Evolutionary conservation across 2,113 vertebrate species (phyloP).

Genomic region (Electrona antarctica): DNA sequence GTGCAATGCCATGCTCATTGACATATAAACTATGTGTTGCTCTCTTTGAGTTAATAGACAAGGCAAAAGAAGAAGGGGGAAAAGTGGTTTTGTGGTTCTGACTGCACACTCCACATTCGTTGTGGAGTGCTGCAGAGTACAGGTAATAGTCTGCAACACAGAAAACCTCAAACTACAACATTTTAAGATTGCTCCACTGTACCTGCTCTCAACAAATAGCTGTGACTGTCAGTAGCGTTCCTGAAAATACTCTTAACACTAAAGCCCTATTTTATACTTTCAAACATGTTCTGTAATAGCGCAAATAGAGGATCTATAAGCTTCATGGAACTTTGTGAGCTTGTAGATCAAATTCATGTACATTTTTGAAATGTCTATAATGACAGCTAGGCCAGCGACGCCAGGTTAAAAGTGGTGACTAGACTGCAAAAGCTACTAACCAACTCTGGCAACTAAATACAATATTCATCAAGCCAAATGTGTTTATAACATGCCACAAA

Average conservation of each 20-base stretch:
- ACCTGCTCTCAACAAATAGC: conserved; percentile 38
- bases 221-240: conserved; percentile 11
- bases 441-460: too few relatives aligned
- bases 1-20: conserved; percentile 44
- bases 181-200: conserved; percentile 28
- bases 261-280: neutral
- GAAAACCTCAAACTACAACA: conserved; percentile 63
- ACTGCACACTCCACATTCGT: conserved; percentile 37
- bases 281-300: conserved; percentile 17
- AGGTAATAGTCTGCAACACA: conserved; percentile 47
- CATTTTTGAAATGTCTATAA: too few relatives aligned
- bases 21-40: conserved; percentile 54
- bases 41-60: conserved; percentile 45
- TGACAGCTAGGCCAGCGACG: too few relatives aligned
- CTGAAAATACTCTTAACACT: neutral
- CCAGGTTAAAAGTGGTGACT: too few relatives aligned
- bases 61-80: conserved; percentile 43
- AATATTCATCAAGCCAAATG: too few relatives aligned
- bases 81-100: conserved; percentile 50
- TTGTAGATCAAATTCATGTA: too few relatives aligned
- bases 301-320: neutral
- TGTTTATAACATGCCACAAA: too few relatives aligned
- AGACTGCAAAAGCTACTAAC: too few relatives aligned
- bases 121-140: conserved; percentile 54
- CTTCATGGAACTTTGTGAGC: neutral